Evolutionary conservation across 2,888 invertebrate species (phyloP).

Genomic region (Pycnomerus fuliginosus): DNA sequence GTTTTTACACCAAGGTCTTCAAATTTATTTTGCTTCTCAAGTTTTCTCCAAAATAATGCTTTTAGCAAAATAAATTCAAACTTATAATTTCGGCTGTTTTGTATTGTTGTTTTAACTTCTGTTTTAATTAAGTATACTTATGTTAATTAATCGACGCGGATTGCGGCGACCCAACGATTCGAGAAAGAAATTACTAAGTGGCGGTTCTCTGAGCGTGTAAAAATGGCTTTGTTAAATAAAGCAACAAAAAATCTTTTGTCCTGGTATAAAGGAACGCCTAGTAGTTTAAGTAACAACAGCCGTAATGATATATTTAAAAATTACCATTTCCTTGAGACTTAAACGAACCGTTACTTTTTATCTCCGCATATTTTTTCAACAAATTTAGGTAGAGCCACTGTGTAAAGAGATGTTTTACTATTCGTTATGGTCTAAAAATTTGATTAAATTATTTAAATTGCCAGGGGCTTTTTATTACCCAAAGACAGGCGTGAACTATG

Average conservation of each 20-base stretch:
- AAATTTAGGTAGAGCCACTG: background rate
- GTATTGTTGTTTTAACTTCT: background rate
- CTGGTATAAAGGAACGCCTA: too few relatives aligned
- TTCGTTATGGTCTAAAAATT: slow-evolving; percentile 9
- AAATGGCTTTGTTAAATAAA: slow-evolving; percentile 3
- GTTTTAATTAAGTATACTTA: background rate
- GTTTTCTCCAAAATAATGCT: background rate
- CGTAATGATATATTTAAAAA: slow-evolving; percentile 8
- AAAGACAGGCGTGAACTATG: too few relatives aligned
- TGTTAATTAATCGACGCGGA: background rate
- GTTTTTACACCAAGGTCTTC: background rate
- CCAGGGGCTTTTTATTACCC: background rate
- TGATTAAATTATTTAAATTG: slow-evolving; percentile 5
- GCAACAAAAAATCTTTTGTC: background rate
- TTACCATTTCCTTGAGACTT: slow-evolving; percentile 6
- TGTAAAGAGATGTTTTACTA: slow-evolving; percentile 7
- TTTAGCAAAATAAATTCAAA: background rate
- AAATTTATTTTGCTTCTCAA: background rate
- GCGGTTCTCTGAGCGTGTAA: background rate
- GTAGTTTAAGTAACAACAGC: background rate
- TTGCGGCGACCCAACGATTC: background rate
- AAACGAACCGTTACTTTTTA: slow-evolving; percentile 1
- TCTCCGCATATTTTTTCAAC: background rate
- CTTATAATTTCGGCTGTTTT: background rate
- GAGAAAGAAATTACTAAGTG: background rate